phyloP scores from a whole-genome alignment of 2,888 invertebrate species.

The Aproaerema taeniolella region DNA sequence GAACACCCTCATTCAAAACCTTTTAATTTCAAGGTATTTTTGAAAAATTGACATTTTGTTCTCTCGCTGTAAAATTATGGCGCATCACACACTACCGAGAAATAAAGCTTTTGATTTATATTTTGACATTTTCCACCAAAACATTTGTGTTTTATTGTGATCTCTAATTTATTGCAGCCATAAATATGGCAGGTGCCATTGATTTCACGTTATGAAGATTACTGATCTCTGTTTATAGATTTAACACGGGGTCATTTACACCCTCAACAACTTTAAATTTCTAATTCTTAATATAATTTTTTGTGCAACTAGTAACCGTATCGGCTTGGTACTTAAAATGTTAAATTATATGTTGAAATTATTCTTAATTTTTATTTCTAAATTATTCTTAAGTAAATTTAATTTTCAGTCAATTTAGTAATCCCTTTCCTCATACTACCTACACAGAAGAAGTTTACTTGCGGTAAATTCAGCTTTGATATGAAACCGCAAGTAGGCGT shows the following conservation, averaged over 20 bases:
- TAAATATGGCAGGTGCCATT: constrained; percentile 50
- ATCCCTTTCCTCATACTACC: constrained; percentile 1
- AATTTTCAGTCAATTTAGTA: not conserved
- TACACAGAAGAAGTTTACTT: constrained; percentile 22
- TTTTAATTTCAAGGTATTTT: constrained; percentile 45
- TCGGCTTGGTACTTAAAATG: no score
- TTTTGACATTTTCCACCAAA: constrained; percentile 65
- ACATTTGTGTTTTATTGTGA: constrained; percentile 57
- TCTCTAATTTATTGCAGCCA: constrained; percentile 54
- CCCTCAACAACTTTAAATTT: no score
- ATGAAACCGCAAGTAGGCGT: constrained; percentile 34
- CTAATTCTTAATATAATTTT: no score
- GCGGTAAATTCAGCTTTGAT: constrained; percentile 32
- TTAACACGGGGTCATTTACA: constrained; percentile 3
- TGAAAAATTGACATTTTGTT: constrained; percentile 59
- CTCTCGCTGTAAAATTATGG: constrained; percentile 59
- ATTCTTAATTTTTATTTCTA: not conserved
- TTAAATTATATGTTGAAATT: no score
- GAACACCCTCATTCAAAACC: constrained; percentile 1
- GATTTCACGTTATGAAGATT: constrained; percentile 10
- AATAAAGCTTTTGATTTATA: constrained; percentile 59
- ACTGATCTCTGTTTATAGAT: constrained; percentile 6
- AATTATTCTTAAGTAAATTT: not conserved
- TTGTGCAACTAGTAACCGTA: no score
- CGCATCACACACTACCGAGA: constrained; percentile 37